phyloP scores from a whole-genome alignment of 2,113 vertebrate genomes.

The Plecturocebus donacophilus region DNA sequence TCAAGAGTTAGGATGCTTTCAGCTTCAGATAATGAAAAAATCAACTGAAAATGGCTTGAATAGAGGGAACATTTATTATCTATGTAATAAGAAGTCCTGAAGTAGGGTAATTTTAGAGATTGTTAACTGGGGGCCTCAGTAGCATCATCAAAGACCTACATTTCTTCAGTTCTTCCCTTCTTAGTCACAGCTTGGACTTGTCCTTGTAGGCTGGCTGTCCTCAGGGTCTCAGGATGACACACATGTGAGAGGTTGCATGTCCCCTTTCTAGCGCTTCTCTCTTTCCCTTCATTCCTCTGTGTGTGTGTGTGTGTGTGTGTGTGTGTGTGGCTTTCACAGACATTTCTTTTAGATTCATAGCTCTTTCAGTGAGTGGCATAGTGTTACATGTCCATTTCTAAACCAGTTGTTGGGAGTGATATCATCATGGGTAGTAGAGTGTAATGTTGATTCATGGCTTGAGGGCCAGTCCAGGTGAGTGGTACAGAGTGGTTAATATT shows the following conservation, averaged over 20 bases:
- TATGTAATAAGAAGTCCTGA: not conserved
- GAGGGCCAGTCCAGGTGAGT: not conserved
- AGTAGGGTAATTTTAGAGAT: not conserved
- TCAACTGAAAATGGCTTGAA: not conserved
- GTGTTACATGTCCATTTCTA: not conserved
- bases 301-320: accelerated
- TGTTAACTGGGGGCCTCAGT: not conserved
- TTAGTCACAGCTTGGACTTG: not conserved
- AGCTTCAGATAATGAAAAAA: not conserved
- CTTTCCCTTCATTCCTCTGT: not conserved
- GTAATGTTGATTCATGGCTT: not conserved
- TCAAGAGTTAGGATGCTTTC: not conserved
- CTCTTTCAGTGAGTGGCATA: not conserved
- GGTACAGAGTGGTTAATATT: not conserved
- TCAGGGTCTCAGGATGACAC: not conserved
- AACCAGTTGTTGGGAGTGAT: not conserved
- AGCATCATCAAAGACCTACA: not conserved
- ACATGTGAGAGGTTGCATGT: not conserved
- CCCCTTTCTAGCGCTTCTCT: not conserved
- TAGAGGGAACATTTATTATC: not conserved
- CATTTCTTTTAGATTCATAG: not conserved
- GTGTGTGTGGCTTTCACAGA: not conserved
- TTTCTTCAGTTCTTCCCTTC: not conserved
- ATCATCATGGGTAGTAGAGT: not conserved
- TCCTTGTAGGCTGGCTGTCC: not conserved